Evolutionary conservation across 2,113 vertebrate species (phyloP).

Genomic region (Ceuthmochares aereus): DNA sequence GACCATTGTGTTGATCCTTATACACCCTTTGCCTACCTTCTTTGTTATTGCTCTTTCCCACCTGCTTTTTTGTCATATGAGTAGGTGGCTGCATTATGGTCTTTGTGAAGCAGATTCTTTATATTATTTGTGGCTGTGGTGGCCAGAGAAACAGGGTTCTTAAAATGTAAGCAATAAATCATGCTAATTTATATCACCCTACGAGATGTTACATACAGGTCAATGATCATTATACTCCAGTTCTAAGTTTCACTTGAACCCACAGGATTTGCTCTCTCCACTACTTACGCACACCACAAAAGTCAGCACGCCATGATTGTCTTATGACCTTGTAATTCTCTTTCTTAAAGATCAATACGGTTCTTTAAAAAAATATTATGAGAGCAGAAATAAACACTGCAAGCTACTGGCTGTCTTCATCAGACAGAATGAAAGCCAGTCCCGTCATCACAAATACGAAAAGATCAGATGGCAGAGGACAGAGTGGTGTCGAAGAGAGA

Average conservation of each 20-base stretch:
- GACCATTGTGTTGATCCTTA: not conserved
- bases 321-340: not conserved
- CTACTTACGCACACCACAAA: fast-evolving
- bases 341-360: not conserved
- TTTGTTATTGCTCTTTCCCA: not conserved
- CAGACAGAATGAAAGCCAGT: not conserved
- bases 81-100: not conserved
- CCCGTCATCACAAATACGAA: not conserved
- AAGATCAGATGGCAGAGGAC: not conserved
- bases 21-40: not conserved
- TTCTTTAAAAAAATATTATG: not conserved
- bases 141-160: not conserved
- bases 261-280: not conserved
- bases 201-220: not conserved
- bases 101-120: not conserved
- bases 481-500: not conserved
- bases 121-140: not conserved
- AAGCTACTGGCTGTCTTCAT: not conserved
- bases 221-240: not conserved
- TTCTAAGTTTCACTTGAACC: not conserved
- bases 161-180: not conserved
- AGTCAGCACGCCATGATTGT: not conserved
- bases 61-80: not conserved
- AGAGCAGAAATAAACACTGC: not conserved
- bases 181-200: not conserved